A percentile compares a stretch with the other conserved stretches of the same genome.
phyloP scores from a whole-genome alignment of 2,888 invertebrate species.

The Escarpia spicata region DNA sequence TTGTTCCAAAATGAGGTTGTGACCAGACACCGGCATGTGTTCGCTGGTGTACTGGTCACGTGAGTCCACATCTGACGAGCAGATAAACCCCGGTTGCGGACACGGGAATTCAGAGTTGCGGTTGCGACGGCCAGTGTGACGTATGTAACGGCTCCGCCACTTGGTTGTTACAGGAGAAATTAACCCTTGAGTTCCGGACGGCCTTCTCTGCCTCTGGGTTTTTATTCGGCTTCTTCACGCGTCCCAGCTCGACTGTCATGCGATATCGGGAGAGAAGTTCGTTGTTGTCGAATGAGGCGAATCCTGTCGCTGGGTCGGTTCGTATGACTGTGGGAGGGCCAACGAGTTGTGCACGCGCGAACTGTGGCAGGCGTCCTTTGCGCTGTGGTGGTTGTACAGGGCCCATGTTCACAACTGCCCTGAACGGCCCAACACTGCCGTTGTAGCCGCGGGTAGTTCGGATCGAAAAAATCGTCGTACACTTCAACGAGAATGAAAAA shows the following conservation, averaged over 20 bases:
- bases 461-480: not conserved
- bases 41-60: too few species aligned
- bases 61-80: too few species aligned
- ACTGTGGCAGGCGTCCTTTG: slow-evolving; percentile 42
- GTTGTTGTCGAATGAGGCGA: not conserved
- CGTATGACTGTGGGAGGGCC: slow-evolving; percentile 14
- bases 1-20: not conserved
- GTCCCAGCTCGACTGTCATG: not conserved
- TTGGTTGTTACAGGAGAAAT: too few species aligned
- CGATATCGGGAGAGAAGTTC: not conserved
- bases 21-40: too few species aligned
- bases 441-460: slow-evolving; percentile 36
- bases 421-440: slow-evolving; percentile 39
- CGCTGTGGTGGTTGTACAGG: slow-evolving; percentile 43
- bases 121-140: too few species aligned
- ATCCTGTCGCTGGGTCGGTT: not conserved
- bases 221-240: not conserved
- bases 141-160: too few species aligned
- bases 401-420: slow-evolving; percentile 46
- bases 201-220: not conserved
- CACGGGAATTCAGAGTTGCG: too few species aligned
- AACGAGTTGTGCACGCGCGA: slow-evolving; percentile 39
- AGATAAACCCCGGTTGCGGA: too few species aligned
- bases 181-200: not conserved
- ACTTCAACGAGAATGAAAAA: not conserved